Evolutionary conservation across 2,797 vertebrate species (phyloP), one percentile per base, ranked within the genome.

Genomic region (Etheostoma perlongum): DNA sequence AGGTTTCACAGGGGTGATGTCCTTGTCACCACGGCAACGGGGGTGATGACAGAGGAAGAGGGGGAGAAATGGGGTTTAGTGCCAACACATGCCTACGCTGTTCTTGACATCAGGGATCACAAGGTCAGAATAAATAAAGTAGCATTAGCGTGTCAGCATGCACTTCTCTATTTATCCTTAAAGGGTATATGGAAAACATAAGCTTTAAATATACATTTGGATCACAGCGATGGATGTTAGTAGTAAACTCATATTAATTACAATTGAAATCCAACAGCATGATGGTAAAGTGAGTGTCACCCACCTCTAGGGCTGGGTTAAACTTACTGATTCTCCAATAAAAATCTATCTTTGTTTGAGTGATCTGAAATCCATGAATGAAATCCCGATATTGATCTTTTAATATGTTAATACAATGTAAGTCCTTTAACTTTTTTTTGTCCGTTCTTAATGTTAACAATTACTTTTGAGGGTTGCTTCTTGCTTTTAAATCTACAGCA

Each of bases 1-100:
- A 99, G 98, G 90, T 99, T 99, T 94, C 98, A 99, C 92, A 96
- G 97, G 82, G 98, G 98, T 2, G 97, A 99, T 27, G 97, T 99
- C 79, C 97, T 99, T 63, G 94, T 99, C 88, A 99, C 98, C 55
- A 97, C 97, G 4, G 98, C 98, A 2, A 99, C 98, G 0, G 98
- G 98, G 0, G 94, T 98, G 87, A 99, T 99, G 98, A 96, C 97
- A 0, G 98, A 99, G 83, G 97, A 99, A 25, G 98, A 99, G 91
- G 98, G 98, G 66, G 98, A 99, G 78, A 95, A 84, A 84, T 97
- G 98, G 97, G 98, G 98, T 53, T 94, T 99, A 81, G 98, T 99
- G 86, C 98, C 98, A 61, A 99, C 98, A 23, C 98, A 99, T 21
- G 98, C 98, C 0, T 99, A 99, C 10, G 98, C 98, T 21, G 98